A percentile compares a stretch with the other conserved stretches of the same genome.
Conservation (phyloP, 1,140 invertebrate genomes). For the Lamellibrachia luymesi region DNA sequence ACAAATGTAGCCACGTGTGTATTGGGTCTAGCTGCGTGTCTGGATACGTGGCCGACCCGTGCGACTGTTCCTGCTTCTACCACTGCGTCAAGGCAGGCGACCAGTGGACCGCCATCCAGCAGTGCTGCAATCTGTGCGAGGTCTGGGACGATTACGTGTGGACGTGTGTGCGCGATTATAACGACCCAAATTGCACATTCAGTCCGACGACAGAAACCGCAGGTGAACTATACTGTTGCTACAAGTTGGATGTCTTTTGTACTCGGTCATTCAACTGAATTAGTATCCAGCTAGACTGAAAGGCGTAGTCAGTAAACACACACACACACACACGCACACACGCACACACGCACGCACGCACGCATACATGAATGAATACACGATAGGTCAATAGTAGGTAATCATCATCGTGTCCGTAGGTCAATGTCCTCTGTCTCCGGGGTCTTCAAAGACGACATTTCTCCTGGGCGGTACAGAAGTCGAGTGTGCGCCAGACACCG, state of each 20-base stretch:
- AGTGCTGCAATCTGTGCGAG: not conserved
- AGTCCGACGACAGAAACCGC: not conserved
- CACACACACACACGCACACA: not conserved
- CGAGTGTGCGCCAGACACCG: not conserved
- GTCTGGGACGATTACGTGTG: not conserved
- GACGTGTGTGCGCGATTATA: not conserved
- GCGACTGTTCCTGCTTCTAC: slow-evolving; percentile 8
- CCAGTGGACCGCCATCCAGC: not conserved
- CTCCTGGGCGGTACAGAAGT: not conserved
- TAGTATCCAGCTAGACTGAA: not conserved
- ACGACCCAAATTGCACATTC: not conserved
- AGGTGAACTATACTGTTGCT: too few relatives aligned
- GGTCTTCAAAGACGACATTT: not conserved
- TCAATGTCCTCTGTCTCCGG: not conserved
- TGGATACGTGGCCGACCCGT: not conserved
- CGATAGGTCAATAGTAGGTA: too few relatives aligned
- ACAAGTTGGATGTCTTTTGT: too few relatives aligned
- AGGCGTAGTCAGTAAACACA: not conserved
- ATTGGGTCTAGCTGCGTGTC: not conserved
- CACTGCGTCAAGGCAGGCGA: not conserved
- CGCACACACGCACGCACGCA: not conserved
- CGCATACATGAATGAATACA: not conserved
- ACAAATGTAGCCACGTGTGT: not conserved
- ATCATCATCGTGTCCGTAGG: not conserved
- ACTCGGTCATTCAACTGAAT: too few relatives aligned